Evolutionary conservation across 1,140 invertebrate genomes (phyloP).

Genomic region (Pachypeltis micranthus): DNA sequence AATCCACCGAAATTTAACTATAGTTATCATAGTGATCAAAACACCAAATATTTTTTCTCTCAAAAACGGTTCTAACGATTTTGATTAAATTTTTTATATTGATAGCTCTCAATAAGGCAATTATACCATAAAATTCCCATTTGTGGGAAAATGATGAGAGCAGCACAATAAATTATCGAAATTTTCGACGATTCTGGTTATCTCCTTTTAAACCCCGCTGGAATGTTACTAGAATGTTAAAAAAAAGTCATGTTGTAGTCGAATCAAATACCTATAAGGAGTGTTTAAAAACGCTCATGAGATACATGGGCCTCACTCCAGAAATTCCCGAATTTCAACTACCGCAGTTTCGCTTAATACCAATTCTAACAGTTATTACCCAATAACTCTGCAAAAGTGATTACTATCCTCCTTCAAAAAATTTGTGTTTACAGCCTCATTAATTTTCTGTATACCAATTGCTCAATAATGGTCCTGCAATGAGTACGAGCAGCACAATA

Average conservation of each 20-base stretch:
- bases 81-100: background rate
- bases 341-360: background rate
- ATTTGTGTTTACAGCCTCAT: background rate
- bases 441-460: no score
- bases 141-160: background rate
- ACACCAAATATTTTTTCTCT: no score
- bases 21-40: no score
- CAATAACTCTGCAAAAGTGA: background rate
- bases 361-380: background rate
- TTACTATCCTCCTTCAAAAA: background rate
- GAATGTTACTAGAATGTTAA: background rate
- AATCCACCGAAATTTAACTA: no score
- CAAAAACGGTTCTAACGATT: no score
- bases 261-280: background rate
- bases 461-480: no score
- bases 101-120: background rate
- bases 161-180: background rate
- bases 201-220: background rate
- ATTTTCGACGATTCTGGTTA: background rate
- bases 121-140: background rate
- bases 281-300: background rate
- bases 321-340: background rate
- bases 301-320: background rate
- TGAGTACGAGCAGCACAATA: no score
- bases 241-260: background rate